These are phyloP conservation scores for Trichacis sp. DNA, from an alignment of 2,888 invertebrate genomes.

Conservation along the genomic window DNA sequence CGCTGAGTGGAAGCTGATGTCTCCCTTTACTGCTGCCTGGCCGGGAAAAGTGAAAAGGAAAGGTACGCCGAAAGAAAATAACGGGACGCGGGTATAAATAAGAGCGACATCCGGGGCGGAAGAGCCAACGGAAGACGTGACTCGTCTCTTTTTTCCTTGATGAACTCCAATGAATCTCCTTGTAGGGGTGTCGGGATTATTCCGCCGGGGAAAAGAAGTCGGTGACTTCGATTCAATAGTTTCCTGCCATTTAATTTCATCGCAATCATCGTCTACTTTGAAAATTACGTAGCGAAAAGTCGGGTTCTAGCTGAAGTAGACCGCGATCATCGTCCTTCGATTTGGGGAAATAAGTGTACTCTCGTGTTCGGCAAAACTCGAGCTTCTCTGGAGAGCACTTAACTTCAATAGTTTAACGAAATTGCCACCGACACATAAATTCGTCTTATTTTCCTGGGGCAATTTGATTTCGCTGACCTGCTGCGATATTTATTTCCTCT, in stretches of 20 bases:
- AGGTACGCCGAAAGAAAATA: constrained; percentile 40
- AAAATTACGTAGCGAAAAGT: neutral
- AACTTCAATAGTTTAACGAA: constrained; percentile 60
- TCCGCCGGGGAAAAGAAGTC: constrained; percentile 30
- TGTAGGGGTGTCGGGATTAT: neutral
- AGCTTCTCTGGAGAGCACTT: constrained; percentile 55
- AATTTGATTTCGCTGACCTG: constrained; percentile 54
- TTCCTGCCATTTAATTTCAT: neutral
- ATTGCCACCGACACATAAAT: constrained; percentile 55
- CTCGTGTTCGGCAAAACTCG: constrained; percentile 21
- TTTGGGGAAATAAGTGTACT: constrained; percentile 37
- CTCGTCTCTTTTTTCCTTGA: constrained; percentile 39
- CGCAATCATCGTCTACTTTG: neutral
- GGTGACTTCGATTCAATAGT: constrained; percentile 16
- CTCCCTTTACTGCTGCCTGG: constrained; percentile 65
- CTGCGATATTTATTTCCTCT: constrained; percentile 56
- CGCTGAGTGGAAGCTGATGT: constrained; percentile 68
- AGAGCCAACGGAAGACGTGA: constrained; percentile 30
- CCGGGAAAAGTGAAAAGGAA: constrained; percentile 57
- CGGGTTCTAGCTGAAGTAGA: neutral
- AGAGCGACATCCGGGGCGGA: constrained; percentile 29
- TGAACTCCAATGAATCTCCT: constrained; percentile 40
- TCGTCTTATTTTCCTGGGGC: constrained; percentile 45
- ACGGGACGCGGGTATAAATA: constrained; percentile 44
- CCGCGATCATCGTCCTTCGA: constrained; percentile 28